Base-by-base conservation (phyloP, 2,888 invertebrate genomes). In the Trimorus sp. region DNA sequence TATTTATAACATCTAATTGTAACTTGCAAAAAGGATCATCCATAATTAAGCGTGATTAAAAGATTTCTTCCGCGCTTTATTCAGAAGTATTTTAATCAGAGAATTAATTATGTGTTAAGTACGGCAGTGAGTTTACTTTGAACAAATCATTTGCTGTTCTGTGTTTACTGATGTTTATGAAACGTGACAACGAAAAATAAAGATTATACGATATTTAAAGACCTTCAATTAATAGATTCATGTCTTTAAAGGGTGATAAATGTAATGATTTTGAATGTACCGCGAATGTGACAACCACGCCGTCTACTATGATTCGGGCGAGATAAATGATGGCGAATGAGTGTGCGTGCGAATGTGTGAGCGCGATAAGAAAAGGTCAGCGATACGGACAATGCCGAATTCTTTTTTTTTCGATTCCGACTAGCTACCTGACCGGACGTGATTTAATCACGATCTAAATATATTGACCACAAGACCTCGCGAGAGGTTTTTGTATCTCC, bases 261-360 rank as follows among this genome's bases (percentile, higher is more conserved):
- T 59, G 59, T 59, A 59, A 38, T 40, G 59, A 59, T 38, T 59
- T 16, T 37, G 26, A 26, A 26, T 26, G 4, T 26, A 26, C n/a
- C n/a, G n/a, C n/a, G n/a, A n/a, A n/a, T n/a, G n/a, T n/a, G n/a
- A n/a, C n/a, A n/a, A n/a, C n/a, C n/a, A n/a, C n/a, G n/a, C n/a
- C n/a, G n/a, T n/a, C n/a, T n/a, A n/a, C n/a, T n/a, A n/a, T n/a
- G n/a, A n/a, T n/a, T n/a, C n/a, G n/a, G n/a, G n/a, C n/a, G n/a
- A n/a, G n/a, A n/a, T n/a, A n/a, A n/a, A n/a, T n/a, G n/a, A n/a
- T n/a, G n/a, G n/a, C n/a, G n/a, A n/a, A n/a, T n/a, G n/a, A n/a
- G n/a, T n/a, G n/a, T n/a, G n/a, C n/a, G n/a, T n/a, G n/a, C n/a
- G n/a, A n/a, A n/a, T n/a, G n/a, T n/a, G n/a, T n/a, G n/a, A n/a